Percentiles rank a stretch among this genome's conserved stretches.
These are phyloP conservation scores for Rhynchonycteris naso DNA, from an alignment of 2,797 vertebrate species.

Conservation along the genomic window DNA sequence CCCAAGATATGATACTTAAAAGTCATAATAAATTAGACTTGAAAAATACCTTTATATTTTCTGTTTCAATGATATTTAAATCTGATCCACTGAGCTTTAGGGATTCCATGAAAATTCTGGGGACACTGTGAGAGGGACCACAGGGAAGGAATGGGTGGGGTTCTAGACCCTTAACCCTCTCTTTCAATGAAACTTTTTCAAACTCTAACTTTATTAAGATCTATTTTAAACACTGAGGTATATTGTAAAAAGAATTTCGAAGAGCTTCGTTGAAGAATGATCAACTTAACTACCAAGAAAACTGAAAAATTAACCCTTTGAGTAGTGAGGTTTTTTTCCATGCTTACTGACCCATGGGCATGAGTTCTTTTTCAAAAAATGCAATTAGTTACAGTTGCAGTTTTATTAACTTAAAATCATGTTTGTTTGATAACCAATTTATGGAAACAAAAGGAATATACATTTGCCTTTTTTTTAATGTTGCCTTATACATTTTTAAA, in stretches of 20 bases:
- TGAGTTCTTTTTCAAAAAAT: no score
- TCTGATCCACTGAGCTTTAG: not conserved
- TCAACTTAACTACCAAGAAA: constrained; percentile 28
- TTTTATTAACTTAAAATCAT: no score
- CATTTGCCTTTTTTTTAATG: no score
- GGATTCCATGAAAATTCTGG: not conserved
- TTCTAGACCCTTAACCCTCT: not conserved
- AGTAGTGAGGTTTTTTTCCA: no score
- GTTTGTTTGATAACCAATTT: no score
- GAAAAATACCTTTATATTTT: not conserved
- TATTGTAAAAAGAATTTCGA: constrained; percentile 21
- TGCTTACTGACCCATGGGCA: no score
- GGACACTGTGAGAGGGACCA: not conserved
- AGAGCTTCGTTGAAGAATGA: not conserved
- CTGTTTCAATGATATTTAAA: not conserved
- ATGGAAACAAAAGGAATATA: no score
- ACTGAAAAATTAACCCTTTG: not conserved
- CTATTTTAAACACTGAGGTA: not conserved
- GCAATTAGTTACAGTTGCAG: no score
- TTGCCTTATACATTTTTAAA: no score
- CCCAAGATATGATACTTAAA: constrained; percentile 16
- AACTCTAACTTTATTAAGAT: not conserved
- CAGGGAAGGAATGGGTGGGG: not conserved
- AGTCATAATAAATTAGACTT: not conserved
- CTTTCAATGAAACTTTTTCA: not conserved